Evolutionary conservation across 1,140 invertebrate species (phyloP).

Genomic region (Schmidtea mediterranea): DNA sequence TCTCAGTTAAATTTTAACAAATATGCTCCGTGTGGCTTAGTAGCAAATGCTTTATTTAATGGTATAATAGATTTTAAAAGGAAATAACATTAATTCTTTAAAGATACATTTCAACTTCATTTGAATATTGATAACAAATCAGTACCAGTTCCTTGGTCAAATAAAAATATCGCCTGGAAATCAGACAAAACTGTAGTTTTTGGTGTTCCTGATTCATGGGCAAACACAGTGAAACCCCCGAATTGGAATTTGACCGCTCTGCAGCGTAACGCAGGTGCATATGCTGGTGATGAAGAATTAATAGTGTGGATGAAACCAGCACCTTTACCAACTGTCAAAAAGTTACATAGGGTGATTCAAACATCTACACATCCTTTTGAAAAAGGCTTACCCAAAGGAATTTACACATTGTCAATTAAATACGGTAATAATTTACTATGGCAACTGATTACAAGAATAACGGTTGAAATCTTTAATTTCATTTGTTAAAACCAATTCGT

Average conservation of each 20-base stretch:
- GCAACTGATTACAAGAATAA: no score
- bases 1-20: neutral
- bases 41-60: conserved; percentile 5
- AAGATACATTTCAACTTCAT: no score
- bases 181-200: neutral
- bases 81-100: no score
- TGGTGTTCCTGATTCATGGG: neutral
- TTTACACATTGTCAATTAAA: conserved; percentile 40
- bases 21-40: conserved; percentile 4
- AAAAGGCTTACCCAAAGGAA: conserved; percentile 40
- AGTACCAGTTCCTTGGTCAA: conserved; percentile 4
- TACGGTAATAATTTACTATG: no score
- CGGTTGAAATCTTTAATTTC: no score
- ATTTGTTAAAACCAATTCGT: no score
- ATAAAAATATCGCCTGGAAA: neutral
- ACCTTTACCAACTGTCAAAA: conserved; percentile 63
- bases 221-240: neutral
- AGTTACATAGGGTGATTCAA: conserved; percentile 48
- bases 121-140: neutral
- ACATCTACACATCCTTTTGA: conserved; percentile 37
- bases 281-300: conserved; percentile 43
- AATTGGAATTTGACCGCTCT: neutral
- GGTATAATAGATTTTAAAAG: neutral
- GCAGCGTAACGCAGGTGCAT: neutral
- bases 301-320: conserved; percentile 90